Base-by-base conservation (phyloP, 2,113 vertebrate genomes). In the Psittacula cyanocephala region DNA sequence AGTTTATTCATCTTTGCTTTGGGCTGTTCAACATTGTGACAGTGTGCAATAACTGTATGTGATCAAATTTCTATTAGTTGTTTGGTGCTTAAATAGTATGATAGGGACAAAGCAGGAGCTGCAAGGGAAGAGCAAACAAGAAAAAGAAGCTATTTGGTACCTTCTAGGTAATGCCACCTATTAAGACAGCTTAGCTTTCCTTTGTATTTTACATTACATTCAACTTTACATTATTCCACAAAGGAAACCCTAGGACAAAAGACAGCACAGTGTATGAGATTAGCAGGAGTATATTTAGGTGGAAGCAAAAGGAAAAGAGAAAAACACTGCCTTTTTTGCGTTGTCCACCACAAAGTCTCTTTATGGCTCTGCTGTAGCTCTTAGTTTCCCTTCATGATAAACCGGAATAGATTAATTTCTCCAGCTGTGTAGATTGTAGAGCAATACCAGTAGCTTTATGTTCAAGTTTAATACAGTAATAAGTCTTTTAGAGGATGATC, bases 401-500 rank as follows among this genome's bases (percentile, higher is more conserved):
- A 95, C 50, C 6, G 8, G 65, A 96, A 94, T 37, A 94, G 96
- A 94, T 95, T 96, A 93, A 90, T 96, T 95, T 92, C 35, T 89
- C 96, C 95, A 95, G 94, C 96, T 96, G 96, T 94, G 97, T 91
- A 55, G 85, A 89, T 62, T 89, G 87, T 69, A 88, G 52, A 93
- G 89, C 62, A 85, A 64, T 89, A 85, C 14, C 75, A 65, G 60
- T 67, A 81, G 80, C 72, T 97, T 96, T 96, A 91, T 91, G 82
- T 91, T 92, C 71, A 82, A 65, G 49, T 93, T 96, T 95, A 97
- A 95, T 95, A 69, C 71, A 89, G 82, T 95, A 94, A 96, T 97
- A 93, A 93, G 91, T 96, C 89, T 93, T 97, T 92, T 84, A 89
- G 71, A 81, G 94, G 95, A 96, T 88, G 92, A 94, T 95, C 90